phyloP scores from a whole-genome alignment of 2,113 vertebrate genomes.

The Alces alces region DNA sequence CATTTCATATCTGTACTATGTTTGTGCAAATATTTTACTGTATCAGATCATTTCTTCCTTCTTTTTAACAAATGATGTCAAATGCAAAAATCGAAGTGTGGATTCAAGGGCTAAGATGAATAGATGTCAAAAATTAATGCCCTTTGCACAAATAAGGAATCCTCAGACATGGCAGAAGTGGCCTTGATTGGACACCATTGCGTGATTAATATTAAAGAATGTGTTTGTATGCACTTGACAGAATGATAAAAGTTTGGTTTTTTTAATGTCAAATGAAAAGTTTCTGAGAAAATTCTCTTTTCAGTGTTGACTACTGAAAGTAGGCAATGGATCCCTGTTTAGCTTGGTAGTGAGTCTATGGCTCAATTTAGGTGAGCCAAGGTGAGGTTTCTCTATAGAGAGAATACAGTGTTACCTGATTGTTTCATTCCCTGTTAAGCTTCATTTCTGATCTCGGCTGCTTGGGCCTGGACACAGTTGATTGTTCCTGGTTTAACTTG shows the following conservation, averaged over 20 bases:
- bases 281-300: neutral
- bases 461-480: neutral
- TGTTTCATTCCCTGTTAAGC: neutral
- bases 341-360: neutral
- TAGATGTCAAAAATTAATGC: neutral
- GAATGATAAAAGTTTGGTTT: neutral
- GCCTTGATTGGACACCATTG: neutral
- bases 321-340: neutral
- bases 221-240: neutral
- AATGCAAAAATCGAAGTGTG: neutral
- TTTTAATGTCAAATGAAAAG: neutral
- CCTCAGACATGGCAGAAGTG: neutral
- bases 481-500: neutral
- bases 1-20: neutral
- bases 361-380: neutral
- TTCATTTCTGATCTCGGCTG: neutral
- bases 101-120: neutral
- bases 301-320: neutral
- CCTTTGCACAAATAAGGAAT: rapidly evolving
- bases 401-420: neutral
- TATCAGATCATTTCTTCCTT: neutral
- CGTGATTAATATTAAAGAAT: neutral
- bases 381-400: neutral
- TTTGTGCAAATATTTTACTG: neutral
- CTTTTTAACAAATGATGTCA: neutral